These are phyloP conservation scores for Agrilus planipennis DNA, from an alignment of 1,140 invertebrate species.

Conservation along the genomic window DNA sequence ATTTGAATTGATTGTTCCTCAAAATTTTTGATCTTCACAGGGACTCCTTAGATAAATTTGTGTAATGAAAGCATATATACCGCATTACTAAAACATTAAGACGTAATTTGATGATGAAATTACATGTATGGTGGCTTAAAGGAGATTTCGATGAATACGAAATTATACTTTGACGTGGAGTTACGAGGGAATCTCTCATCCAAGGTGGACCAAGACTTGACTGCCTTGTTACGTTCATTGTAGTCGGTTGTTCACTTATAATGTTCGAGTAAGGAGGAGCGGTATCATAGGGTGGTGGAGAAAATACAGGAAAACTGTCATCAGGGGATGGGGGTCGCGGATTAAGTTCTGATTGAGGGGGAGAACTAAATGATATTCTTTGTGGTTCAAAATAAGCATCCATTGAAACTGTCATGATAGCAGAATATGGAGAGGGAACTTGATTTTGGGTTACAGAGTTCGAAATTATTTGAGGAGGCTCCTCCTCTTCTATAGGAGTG, in stretches of 20 bases:
- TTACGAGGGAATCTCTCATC: slow-evolving; percentile 35
- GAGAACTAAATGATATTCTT: slow-evolving; percentile 63
- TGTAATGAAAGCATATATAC: slow-evolving; percentile 2
- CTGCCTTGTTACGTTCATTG: slow-evolving; percentile 32
- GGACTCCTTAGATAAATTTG: no score
- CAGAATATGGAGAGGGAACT: slow-evolving; percentile 61
- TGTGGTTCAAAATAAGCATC: slow-evolving; percentile 76
- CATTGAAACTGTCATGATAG: slow-evolving; percentile 67
- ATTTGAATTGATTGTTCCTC: no score
- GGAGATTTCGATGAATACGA: slow-evolving; percentile 57
- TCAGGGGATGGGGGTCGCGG: slow-evolving; percentile 54
- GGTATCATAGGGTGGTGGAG: slow-evolving; percentile 57
- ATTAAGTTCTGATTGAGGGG: slow-evolving; percentile 56
- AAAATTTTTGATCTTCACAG: no score
- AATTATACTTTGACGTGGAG: slow-evolving; percentile 52
- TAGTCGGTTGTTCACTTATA: slow-evolving; percentile 31
- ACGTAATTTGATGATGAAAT: no score
- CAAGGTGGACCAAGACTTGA: slow-evolving; percentile 43
- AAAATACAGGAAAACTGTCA: slow-evolving; percentile 74
- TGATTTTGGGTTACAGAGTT: slow-evolving; percentile 35
- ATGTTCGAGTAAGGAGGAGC: slow-evolving; percentile 30
- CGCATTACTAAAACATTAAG: slow-evolving; percentile 4
- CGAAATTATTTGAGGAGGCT: slow-evolving; percentile 41
- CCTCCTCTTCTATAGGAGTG: slow-evolving; percentile 42
- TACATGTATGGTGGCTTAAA: slow-evolving; percentile 75